Base-by-base conservation (phyloP, 2,888 invertebrate genomes). In the Parnassius mnemosyne region DNA sequence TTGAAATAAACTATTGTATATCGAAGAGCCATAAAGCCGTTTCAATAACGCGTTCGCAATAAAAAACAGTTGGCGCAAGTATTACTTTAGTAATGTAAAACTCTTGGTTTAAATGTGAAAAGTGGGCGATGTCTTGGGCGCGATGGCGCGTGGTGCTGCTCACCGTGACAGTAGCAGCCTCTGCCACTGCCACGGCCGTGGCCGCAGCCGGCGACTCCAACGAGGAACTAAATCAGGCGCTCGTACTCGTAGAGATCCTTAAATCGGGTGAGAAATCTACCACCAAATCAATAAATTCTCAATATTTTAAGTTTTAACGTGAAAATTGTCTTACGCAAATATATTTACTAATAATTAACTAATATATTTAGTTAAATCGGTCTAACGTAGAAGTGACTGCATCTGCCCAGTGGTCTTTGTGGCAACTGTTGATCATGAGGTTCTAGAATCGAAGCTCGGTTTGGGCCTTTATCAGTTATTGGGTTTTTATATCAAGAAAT, bases 151-250 rank as follows among this genome's bases (percentile, higher is more conserved):
- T 44, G 41, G n/a, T 61, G 5, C 42, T 47, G 25, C 41, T 11
- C 57, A 20, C 47, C 13, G 56, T 43, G 10, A 13, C 25, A 9
- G n/a, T 50, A 3, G 44, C 20, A 1, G 47, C 13, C 2, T 11
- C 20, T 3, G 47, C 11, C 3, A 13, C 42, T 3, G 34, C 55
- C 10, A 7, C 16, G 11, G n/a, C 47, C 42, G 16, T 13, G 2
- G 10, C n/a, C 3, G 3, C 7, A 0, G 57, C 42, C 13, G 42
- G 53, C 47, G 47, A 25, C 41, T 53, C 62, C 41, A 44, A 50
- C 9, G 62, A 63, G 41, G 53, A 49, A 9, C 43, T 63, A 10
- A 53, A 41, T 10, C 58, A 63, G 41, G 62, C 62, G 0, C 57
- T 63, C 12, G 50, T 58, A 0, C 50, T 63, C 9, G 20, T 63